Conservation (phyloP, 1,140 invertebrate genomes). For the Drosophila simulans region DNA sequence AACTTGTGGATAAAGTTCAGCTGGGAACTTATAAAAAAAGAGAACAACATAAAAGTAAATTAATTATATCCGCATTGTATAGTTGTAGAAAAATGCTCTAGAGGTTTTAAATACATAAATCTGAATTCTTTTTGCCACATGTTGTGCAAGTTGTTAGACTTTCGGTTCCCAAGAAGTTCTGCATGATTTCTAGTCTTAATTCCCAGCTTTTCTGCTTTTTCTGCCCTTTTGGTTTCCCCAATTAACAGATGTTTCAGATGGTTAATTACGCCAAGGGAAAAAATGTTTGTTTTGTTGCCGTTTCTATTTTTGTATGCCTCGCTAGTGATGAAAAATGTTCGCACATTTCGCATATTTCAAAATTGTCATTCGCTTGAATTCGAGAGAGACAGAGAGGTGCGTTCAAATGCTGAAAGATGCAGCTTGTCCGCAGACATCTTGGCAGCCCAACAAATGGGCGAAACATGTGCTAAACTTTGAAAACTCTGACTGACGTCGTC, state of each 20-base stretch:
- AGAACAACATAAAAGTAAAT: constrained; percentile 6
- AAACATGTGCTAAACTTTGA: constrained; percentile 51
- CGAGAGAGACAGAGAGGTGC: neutral
- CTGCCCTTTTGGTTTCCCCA: constrained; percentile 22
- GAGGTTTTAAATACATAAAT: constrained; percentile 4
- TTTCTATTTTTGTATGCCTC: constrained; percentile 31
- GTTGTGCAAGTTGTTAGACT: constrained; percentile 8
- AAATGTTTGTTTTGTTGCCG: constrained; percentile 34
- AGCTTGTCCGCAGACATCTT: constrained; percentile 52
- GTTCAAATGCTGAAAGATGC: constrained; percentile 8
- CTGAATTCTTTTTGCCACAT: constrained; percentile 17
- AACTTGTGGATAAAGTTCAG: constrained; percentile 27
- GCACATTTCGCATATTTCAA: constrained; percentile 44
- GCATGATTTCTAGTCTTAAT: constrained; percentile 8
- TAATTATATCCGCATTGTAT: constrained; percentile 8
- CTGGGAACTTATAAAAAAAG: neutral
- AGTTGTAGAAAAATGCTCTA: neutral
- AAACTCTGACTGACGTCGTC: constrained; percentile 3
- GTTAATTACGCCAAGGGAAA: constrained; percentile 50
- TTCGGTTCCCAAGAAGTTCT: constrained; percentile 11
- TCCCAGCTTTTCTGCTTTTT: constrained; percentile 19
- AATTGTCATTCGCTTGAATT: constrained; percentile 57
- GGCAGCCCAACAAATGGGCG: constrained; percentile 50
- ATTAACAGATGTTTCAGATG: constrained; percentile 50
- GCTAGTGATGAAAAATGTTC: constrained; percentile 27